These are phyloP conservation scores for Phortica magna DNA, from an alignment of 2,888 invertebrate species.

Conservation along the genomic window DNA sequence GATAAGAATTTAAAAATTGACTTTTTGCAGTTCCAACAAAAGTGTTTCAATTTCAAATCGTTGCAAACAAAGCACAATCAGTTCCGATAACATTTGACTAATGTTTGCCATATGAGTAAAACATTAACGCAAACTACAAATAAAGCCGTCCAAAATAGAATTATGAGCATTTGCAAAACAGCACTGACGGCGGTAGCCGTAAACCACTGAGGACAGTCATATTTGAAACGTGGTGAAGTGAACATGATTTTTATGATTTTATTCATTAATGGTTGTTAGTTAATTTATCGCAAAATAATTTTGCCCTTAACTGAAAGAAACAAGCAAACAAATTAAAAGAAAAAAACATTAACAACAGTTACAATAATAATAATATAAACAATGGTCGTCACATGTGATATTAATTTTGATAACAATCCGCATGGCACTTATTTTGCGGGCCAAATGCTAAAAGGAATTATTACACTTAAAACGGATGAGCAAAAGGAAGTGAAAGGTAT, in stretches of 20 bases:
- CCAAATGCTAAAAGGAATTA: slow-evolving; percentile 65
- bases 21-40: background rate
- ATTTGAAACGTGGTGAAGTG: background rate
- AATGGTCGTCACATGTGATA: slow-evolving; percentile 69
- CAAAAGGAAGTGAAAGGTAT: slow-evolving; percentile 60
- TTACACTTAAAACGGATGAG: slow-evolving; percentile 60
- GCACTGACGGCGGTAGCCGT: background rate
- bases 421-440: slow-evolving; percentile 72
- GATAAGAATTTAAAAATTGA: background rate
- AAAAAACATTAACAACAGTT: background rate
- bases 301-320: background rate
- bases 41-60: background rate
- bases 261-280: too few relatives aligned
- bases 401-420: slow-evolving; percentile 71
- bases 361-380: slow-evolving; percentile 16
- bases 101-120: background rate
- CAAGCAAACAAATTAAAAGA: background rate
- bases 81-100: background rate
- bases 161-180: background rate
- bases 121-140: too few relatives aligned
- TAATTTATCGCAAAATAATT: background rate
- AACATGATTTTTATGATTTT: background rate
- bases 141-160: background rate
- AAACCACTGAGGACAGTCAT: background rate
- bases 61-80: background rate